Evolutionary conservation across 2,888 invertebrate genomes (phyloP).

Genomic region (Meiosimyza decipiens): DNA sequence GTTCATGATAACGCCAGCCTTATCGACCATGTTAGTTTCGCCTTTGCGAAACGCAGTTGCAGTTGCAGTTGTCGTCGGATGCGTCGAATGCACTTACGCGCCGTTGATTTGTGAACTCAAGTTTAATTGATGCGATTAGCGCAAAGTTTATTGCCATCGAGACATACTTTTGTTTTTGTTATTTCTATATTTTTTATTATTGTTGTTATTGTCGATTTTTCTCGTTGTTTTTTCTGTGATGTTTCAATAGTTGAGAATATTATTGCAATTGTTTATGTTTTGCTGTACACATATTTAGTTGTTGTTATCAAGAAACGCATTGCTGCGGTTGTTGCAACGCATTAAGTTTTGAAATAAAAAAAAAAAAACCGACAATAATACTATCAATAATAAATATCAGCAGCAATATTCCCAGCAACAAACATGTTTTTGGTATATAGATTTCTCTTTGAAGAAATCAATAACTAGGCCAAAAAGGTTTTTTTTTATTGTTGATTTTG

Average conservation of each 20-base stretch:
- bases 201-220: not conserved
- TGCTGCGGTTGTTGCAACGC: not conserved
- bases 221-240: not conserved
- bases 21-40: too few species aligned
- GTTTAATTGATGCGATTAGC: slow-evolving; percentile 32
- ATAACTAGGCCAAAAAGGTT: too few species aligned
- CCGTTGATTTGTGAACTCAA: slow-evolving; percentile 34
- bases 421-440: slow-evolving; percentile 32
- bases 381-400: slow-evolving; percentile 26
- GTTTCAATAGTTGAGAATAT: not conserved
- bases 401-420: slow-evolving; percentile 24
- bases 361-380: slow-evolving; percentile 21
- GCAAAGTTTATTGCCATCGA: slow-evolving; percentile 34
- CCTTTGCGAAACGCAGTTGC: too few species aligned
- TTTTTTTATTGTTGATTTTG: too few species aligned
- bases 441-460: slow-evolving; percentile 9
- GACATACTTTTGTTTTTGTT: slow-evolving; percentile 26
- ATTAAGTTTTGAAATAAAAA: not conserved
- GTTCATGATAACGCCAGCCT: not conserved
- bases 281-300: not conserved
- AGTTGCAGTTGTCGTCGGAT: too few species aligned
- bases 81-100: slow-evolving; percentile 25
- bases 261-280: not conserved
- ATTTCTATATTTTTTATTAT: slow-evolving; percentile 1
- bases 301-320: slow-evolving; percentile 5